phyloP scores from a whole-genome alignment of 2,888 invertebrate genomes.

The Rhabditoides inermis region DNA sequence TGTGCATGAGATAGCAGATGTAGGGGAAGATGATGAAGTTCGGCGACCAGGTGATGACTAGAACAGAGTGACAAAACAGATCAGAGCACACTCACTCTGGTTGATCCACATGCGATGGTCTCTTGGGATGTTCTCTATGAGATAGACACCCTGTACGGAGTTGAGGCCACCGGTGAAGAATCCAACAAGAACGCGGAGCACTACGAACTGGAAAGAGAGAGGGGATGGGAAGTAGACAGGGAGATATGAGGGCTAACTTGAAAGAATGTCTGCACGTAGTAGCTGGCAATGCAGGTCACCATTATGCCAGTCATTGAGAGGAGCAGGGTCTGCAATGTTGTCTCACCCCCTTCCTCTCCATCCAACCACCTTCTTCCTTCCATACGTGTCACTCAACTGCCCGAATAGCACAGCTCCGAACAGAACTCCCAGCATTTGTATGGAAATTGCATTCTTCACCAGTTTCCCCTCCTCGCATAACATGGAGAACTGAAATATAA shows the following conservation, averaged over 20 bases:
- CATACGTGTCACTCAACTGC: slow-evolving; percentile 40
- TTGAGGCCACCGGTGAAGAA: slow-evolving; percentile 27
- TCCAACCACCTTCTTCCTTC: slow-evolving; percentile 27
- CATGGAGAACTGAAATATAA: slow-evolving; percentile 22
- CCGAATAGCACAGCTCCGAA: slow-evolving; percentile 41
- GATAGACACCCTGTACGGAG: slow-evolving; percentile 33
- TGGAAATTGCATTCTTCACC: slow-evolving; percentile 34
- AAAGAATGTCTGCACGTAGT: too few relatives aligned
- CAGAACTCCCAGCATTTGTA: slow-evolving; percentile 44
- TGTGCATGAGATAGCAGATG: slow-evolving; percentile 19
- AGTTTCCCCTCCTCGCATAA: slow-evolving; percentile 22
- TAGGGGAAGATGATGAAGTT: slow-evolving; percentile 39
- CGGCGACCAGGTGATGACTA: slow-evolving; percentile 36
- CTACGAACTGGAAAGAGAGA: slow-evolving; percentile 14
- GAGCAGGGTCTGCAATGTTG: slow-evolving; percentile 11
- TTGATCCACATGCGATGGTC: slow-evolving; percentile 39
- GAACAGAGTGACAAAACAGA: slow-evolving; percentile 5
- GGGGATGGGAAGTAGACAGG: slow-evolving; percentile 13
- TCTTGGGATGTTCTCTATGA: slow-evolving; percentile 45
- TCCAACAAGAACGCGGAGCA: slow-evolving; percentile 16
- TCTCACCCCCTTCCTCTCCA: too few relatives aligned
- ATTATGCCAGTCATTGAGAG: slow-evolving; percentile 16
- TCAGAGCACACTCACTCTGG: slow-evolving; percentile 16
- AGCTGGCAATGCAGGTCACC: too few relatives aligned
- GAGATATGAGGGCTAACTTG: too few relatives aligned